Conservation (phyloP, 2,113 vertebrate species). For the Syrrhaptes paradoxus region DNA sequence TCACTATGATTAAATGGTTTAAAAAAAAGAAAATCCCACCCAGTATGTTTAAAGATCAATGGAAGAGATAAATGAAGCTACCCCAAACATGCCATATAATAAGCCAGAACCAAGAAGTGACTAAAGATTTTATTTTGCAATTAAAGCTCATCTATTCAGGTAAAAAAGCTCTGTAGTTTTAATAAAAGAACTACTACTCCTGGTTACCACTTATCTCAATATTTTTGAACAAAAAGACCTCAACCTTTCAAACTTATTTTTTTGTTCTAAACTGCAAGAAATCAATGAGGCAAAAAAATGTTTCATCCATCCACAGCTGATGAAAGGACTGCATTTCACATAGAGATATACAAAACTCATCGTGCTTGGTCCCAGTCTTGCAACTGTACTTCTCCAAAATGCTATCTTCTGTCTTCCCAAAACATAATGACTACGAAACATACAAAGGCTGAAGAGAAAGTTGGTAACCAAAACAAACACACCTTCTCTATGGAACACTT, state of each 20-base stretch:
- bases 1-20: background rate
- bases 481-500: conserved; percentile 8
- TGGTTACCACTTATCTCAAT: background rate
- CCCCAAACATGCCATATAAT: background rate
- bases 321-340: background rate
- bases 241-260: background rate
- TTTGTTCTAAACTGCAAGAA: background rate
- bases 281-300: background rate
- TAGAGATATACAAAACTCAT: background rate
- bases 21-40: accelerated
- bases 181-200: background rate
- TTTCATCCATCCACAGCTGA: background rate
- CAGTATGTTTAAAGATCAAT: background rate
- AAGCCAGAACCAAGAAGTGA: background rate
- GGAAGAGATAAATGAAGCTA: background rate
- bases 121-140: background rate
- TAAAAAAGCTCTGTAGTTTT: background rate
- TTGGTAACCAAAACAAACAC: conserved; percentile 53
- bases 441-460: conserved; percentile 53
- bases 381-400: conserved; percentile 8
- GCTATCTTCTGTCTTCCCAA: conserved; percentile 33
- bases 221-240: background rate
- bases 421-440: conserved; percentile 43
- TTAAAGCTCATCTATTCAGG: background rate
- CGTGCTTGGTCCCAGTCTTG: background rate